Base-by-base conservation (phyloP, 2,113 vertebrate species). In the Tympanuchus pallidicinctus region DNA sequence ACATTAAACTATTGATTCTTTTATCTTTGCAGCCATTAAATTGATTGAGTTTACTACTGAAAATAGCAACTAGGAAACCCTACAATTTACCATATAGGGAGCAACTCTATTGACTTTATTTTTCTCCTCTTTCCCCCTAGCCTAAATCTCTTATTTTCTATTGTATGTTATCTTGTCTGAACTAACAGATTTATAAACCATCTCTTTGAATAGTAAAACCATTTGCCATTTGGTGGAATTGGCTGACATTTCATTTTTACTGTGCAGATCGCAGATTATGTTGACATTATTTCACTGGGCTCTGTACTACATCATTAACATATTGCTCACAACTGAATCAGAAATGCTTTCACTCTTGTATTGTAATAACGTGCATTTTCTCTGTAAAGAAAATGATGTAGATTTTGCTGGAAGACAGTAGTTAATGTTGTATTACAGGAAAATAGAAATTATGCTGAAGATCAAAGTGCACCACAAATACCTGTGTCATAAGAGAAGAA, bases 181-280 rank as follows among this genome's bases (percentile, higher is more conserved):
- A 83, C 66, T 81, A 97, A 94, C 84, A 96, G 90, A 96, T 96
- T 97, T 97, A 96, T 97, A 97, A 97, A 83, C 82, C 95, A 94
- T 87, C 82, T 95, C 90, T 93, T 96, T 86, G 97, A 97, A 96
- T 82, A 97, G 93, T 84, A 97, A 97, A 97, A 92, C 82, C 93
- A 97, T 97, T 98, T 98, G 94, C 97, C 97, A 98, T 98, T 98
- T 98, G 98, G 97, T 96, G 69, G 86, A 97, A 97, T 92, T 98
- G 98, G 98, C 97, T 98, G 98, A 98, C 98, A 98, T 98, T 98
- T 98, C 95, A 96, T 95, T 98, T 98, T 97, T 97, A 97, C 97
- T 97, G 93, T 97, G 95, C 96, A 98, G 97, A 98, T 97, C 98
- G 97, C 91, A 96, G 96, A 98, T 97, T 97, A 96, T 95, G 97